Evolutionary conservation across 2,797 vertebrate genomes (phyloP), one percentile per base, ranked within the genome.

Genomic region (Oreonectes daqikongensis): DNA sequence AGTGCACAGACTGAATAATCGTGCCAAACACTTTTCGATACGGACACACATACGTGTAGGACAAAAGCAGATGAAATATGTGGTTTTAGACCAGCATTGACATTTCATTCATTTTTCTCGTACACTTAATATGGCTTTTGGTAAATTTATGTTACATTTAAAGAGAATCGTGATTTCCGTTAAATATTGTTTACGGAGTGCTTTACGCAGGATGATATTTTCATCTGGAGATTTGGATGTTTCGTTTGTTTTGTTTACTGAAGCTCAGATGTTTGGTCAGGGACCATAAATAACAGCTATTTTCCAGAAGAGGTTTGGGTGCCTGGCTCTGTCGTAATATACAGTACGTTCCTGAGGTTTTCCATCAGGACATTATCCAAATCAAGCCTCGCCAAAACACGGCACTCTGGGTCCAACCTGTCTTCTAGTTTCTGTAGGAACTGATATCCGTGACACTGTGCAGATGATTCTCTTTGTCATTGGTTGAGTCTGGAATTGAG

Each of bases 261-360:
- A 48, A 64, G 52, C 63, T 67, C 71, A 74, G 44, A 78, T 69
- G 68, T 61, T 78, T 57, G 53, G 72, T 71, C 66, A 68, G 67
- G 73, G 55, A 75, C 22, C 15, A 69, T 72, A 69, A 73, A 82
- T 26, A 77, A 67, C 12, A n/a, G 65, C 14, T 64, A 69, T 89
- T 86, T 84, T 60, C 85, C 74, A 74, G 24, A 72, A 80, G 83
- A 89, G 80, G 85, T 82, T 75, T 65, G 57, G 64, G 61, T 59
- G 50, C 69, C 75, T 75, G 76, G 67, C 80, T 71, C 38, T 42
- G 55, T 61, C 60, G 60, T 75, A 79, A 69, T 79, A 20, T 68
- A 72, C 40, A 14, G 12, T 42, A 42, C 83, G 82, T 82, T 80
- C 79, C 75, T 67, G 78, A 80, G 83, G 82, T 78, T 84, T 82